phyloP scores from a whole-genome alignment of 2,888 invertebrate species.

The Sympetrum striolatum region DNA sequence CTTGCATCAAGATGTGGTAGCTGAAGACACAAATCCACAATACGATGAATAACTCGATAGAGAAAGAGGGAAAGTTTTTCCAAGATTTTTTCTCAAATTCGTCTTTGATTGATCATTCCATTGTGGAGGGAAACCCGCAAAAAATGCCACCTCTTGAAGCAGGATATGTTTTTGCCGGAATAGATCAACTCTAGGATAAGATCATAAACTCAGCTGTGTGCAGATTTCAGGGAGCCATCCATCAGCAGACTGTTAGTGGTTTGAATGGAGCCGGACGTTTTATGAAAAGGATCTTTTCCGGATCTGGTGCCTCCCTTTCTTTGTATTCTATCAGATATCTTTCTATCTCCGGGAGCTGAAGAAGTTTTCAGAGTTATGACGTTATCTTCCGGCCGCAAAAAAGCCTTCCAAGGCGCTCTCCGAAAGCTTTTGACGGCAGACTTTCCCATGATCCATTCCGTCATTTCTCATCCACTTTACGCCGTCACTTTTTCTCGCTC shows the following conservation, averaged over 20 bases:
- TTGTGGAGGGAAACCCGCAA: no score
- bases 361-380: not conserved
- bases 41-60: no score
- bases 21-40: no score
- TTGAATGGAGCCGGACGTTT: not conserved
- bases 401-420: not conserved
- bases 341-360: not conserved
- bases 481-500: not conserved
- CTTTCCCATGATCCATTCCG: not conserved
- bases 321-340: not conserved
- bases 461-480: not conserved
- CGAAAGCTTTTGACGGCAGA: not conserved
- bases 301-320: not conserved
- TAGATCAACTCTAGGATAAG: no score
- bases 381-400: not conserved
- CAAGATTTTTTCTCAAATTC: no score
- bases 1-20: no score
- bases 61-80: no score
- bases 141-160: no score
- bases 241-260: not conserved
- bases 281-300: not conserved
- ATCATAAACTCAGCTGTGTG: not conserved
- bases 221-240: not conserved
- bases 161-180: no score
- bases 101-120: no score